Conservation (phyloP, 2,113 vertebrate species). For the Hippocampus comes region DNA sequence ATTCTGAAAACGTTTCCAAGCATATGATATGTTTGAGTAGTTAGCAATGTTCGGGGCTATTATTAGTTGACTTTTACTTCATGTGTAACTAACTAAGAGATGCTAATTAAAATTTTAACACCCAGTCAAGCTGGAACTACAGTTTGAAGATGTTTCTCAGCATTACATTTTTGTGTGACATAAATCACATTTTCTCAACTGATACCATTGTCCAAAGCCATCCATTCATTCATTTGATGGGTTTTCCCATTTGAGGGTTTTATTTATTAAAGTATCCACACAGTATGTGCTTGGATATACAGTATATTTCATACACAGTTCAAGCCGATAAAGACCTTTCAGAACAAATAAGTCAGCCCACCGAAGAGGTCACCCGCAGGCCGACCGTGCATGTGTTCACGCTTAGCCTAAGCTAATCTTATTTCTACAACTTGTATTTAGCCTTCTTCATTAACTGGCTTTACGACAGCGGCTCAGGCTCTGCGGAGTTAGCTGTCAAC, state of each 20-base stretch:
- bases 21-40: background rate
- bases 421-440: conserved; percentile 40
- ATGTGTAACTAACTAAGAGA: background rate
- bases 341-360: background rate
- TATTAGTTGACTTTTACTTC: background rate
- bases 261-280: no score
- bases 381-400: conserved; percentile 17
- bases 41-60: background rate
- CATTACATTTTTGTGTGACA: background rate
- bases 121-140: background rate
- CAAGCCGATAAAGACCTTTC: background rate
- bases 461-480: conserved; percentile 43
- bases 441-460: conserved; percentile 56
- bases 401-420: conserved; percentile 50
- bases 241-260: no score
- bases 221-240: no score
- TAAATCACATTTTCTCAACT: no score
- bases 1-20: background rate
- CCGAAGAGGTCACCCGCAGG: conserved; percentile 8
- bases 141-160: background rate
- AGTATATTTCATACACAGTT: background rate
- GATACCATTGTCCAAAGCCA: no score
- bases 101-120: background rate
- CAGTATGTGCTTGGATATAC: background rate
- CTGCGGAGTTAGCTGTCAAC: conserved; percentile 40